A percentile compares a stretch with the other conserved stretches of the same genome.
These are phyloP conservation scores for Choristoneura fumiferana DNA, from an alignment of 1,140 invertebrate species.

Conservation along the genomic window DNA sequence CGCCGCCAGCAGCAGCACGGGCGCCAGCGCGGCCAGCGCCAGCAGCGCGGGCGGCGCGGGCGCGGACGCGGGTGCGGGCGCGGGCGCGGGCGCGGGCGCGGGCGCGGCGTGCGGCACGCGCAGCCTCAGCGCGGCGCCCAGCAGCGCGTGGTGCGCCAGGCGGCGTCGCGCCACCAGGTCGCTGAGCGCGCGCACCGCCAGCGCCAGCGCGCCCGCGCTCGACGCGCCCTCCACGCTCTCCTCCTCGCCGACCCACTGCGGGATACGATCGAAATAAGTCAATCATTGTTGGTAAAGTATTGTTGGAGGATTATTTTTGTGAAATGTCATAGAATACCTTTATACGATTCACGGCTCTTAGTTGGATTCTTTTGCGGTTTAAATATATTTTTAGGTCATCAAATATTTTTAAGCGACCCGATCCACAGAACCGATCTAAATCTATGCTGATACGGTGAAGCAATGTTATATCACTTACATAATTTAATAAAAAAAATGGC, in stretches of 20 bases:
- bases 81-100: conserved; percentile 82
- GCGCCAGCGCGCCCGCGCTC: conserved; percentile 39
- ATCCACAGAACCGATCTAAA: too few relatives aligned
- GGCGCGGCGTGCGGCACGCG: conserved; percentile 84
- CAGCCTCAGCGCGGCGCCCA: conserved; percentile 85
- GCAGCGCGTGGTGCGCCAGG: conserved; percentile 67
- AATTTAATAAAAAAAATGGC: too few relatives aligned
- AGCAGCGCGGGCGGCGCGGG: conserved; percentile 83
- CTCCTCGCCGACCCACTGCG: conserved; percentile 63
- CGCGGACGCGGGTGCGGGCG: conserved; percentile 81
- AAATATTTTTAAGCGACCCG: too few relatives aligned
- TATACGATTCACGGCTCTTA: too few relatives aligned
- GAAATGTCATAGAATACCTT: too few relatives aligned
- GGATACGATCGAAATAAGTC: too few relatives aligned
- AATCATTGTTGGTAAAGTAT: too few relatives aligned
- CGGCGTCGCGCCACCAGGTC: conserved; percentile 60
- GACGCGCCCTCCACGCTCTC: conserved; percentile 42
- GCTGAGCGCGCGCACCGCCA: conserved; percentile 52
- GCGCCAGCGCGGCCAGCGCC: conserved; percentile 83
- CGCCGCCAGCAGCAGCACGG: conserved; percentile 82
- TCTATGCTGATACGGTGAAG: too few relatives aligned
- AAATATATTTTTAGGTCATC: too few relatives aligned
- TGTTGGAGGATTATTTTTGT: too few relatives aligned
- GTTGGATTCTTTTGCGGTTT: too few relatives aligned
- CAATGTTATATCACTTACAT: too few relatives aligned